Evolutionary conservation across 2,888 invertebrate genomes (phyloP).

Genomic region (Steinernema hermaphroditum): DNA sequence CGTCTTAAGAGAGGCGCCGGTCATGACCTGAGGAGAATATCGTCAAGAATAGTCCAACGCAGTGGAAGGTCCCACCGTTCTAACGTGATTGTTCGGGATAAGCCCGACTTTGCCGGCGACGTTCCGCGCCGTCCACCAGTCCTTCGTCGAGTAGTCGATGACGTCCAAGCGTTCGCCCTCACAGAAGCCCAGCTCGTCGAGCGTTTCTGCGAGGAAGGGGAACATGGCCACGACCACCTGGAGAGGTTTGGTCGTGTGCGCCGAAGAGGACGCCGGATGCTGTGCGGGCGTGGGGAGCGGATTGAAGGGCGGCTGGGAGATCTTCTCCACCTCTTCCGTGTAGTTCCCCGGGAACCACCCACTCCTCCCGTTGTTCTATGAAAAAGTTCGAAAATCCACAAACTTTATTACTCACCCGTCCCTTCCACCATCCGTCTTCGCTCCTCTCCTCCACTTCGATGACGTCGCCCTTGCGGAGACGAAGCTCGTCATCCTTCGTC

Average conservation of each 20-base stretch:
- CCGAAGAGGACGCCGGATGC: background rate
- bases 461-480: conserved; percentile 88
- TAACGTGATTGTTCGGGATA: conserved; percentile 77
- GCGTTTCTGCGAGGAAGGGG: conserved; percentile 76
- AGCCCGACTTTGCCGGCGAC: conserved; percentile 87
- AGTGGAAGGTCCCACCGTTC: conserved; percentile 54
- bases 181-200: conserved; percentile 56
- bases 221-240: conserved; percentile 61
- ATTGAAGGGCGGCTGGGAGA: background rate
- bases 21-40: background rate
- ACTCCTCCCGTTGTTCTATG: background rate
- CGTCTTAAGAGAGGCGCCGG: background rate
- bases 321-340: conserved; percentile 71
- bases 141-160: conserved; percentile 89
- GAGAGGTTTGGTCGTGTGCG: background rate
- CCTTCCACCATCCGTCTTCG: conserved; percentile 99
- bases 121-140: conserved; percentile 97
- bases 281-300: background rate
- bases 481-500: conserved; percentile 91
- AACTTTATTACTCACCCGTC: conserved; percentile 68
- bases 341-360: conserved; percentile 99
- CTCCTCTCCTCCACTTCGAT: conserved; percentile 95
- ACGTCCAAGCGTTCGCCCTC: conserved; percentile 84
- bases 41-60: too few relatives aligned
- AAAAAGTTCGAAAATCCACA: background rate